Evolutionary conservation across 2,797 vertebrate genomes (phyloP).

Genomic region (Falco peregrinus): DNA sequence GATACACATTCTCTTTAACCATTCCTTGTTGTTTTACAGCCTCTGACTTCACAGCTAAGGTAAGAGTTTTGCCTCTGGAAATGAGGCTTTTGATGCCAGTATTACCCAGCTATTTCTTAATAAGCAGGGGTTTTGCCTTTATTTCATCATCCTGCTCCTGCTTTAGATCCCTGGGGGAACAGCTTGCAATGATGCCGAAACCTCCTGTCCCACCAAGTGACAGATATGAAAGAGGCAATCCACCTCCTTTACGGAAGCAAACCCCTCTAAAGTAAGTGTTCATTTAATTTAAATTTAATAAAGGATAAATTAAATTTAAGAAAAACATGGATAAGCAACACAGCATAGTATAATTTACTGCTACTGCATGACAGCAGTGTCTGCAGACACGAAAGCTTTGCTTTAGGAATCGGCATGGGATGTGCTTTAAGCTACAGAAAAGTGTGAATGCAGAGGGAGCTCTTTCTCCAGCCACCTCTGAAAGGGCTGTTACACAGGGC

Average conservation of each 20-base stretch:
- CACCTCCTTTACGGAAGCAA: constrained; percentile 61
- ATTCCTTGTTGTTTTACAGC: constrained; percentile 68
- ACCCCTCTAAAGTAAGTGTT: constrained; percentile 67
- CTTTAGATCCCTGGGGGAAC: constrained; percentile 68
- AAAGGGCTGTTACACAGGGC: neutral
- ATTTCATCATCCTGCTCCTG: neutral
- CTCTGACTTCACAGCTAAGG: constrained; percentile 71
- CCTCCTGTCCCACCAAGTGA: constrained; percentile 73
- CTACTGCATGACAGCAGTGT: neutral
- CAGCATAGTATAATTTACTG: neutral
- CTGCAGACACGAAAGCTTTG: neutral
- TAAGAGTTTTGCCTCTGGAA: constrained; percentile 48
- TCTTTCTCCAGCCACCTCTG: neutral
- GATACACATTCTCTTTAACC: neutral
- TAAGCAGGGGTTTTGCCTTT: neutral
- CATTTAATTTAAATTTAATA: neutral
- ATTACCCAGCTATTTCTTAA: neutral
- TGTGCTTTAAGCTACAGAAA: neutral
- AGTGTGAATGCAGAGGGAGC: neutral
- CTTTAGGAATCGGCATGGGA: neutral
- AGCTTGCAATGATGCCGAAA: constrained; percentile 76
- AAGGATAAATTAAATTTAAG: neutral
- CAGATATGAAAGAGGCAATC: constrained; percentile 66
- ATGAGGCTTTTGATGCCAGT: neutral
- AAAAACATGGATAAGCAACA: neutral